Conservation (phyloP, 2,888 invertebrate species). For the Nemotelus pantherinus region DNA sequence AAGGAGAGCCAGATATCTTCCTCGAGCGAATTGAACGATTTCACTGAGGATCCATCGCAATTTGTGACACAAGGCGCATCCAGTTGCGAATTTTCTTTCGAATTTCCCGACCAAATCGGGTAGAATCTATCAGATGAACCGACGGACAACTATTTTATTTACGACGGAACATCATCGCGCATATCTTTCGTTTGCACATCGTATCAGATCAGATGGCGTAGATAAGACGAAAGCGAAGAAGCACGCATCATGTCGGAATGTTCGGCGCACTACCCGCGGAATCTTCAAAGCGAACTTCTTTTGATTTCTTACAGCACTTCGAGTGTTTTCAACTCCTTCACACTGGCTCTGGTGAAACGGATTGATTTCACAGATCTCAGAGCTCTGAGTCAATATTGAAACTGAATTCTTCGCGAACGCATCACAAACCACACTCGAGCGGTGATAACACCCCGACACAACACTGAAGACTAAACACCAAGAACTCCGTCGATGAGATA, state of each 20-base stretch:
- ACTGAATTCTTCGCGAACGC: constrained; percentile 30
- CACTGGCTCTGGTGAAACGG: not conserved
- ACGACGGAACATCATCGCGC: constrained; percentile 19
- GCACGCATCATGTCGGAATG: constrained; percentile 23
- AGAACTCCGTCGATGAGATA: constrained; percentile 30
- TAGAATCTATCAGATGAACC: not conserved
- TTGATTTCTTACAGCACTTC: not conserved
- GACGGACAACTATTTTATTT: not conserved
- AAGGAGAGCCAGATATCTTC: not conserved
- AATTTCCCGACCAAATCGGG: not conserved
- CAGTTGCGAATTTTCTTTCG: not conserved
- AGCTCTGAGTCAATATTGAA: constrained; percentile 23
- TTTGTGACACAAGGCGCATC: not conserved
- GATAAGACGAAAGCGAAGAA: constrained; percentile 18
- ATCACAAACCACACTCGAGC: constrained; percentile 24
- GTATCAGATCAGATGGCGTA: constrained; percentile 22
- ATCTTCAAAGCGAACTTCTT: constrained; percentile 16
- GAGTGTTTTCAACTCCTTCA: constrained; percentile 18
- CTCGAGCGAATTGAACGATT: constrained; percentile 26
- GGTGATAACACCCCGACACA: constrained; percentile 43
- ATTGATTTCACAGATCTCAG: constrained; percentile 2
- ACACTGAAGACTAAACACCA: constrained; percentile 42
- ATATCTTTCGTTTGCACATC: constrained; percentile 30
- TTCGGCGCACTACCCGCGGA: constrained; percentile 31
- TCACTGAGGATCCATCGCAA: constrained; percentile 6